Base-by-base conservation (phyloP, 2,888 invertebrate species). In the Myathropa florea region DNA sequence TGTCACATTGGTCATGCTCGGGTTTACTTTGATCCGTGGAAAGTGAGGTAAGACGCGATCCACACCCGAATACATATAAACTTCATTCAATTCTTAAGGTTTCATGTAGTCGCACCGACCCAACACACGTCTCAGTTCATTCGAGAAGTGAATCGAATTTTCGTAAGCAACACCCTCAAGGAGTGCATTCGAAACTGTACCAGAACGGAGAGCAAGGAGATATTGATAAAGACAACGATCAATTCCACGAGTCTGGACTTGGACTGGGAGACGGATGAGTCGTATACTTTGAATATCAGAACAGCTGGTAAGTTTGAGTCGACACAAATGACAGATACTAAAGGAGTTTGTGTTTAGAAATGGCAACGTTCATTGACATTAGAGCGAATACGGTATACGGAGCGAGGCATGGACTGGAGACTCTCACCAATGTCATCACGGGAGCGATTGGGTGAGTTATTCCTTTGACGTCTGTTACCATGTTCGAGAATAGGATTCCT, bases 321-420 rank as follows among this genome's bases (percentile, higher is more conserved):
- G 46, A 46, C n/a, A 46, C 18, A 7, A 18, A 7, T 18, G 46
- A 18, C 18, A 18, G n/a, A 7, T 7, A 6, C 46, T 46, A 46
- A 46, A 23, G 33, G 36, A 55, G 14, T 39, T 60, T 23, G 2
- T 30, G 10, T 89, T 36, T 81, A 93, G 95, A 93, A 53, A 92
- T 91, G 23, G 92, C 92, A 83, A 93, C 95, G 2, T 92, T 92
- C 68, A 94, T 95, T 0, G 93, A 93, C 30, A 94, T 96, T 39
- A 91, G 91, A 24, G 95, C 95, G 0, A 92, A 92, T 46, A 96
- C 95, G 0, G 94, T 96, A 4, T 97, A 94, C 90, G 97, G 97
- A 0, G 95, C 95, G 0, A 94, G 97, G 0, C 96, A 97, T 90
- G 97, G 94, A 0, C 91, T 97, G 63, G 97, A 97, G 92, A 96